Percentiles rank a stretch among this genome's conserved stretches.
These are phyloP conservation scores for Drosophila jambulina DNA, from an alignment of 1,140 invertebrate genomes.

Conservation along the genomic window DNA sequence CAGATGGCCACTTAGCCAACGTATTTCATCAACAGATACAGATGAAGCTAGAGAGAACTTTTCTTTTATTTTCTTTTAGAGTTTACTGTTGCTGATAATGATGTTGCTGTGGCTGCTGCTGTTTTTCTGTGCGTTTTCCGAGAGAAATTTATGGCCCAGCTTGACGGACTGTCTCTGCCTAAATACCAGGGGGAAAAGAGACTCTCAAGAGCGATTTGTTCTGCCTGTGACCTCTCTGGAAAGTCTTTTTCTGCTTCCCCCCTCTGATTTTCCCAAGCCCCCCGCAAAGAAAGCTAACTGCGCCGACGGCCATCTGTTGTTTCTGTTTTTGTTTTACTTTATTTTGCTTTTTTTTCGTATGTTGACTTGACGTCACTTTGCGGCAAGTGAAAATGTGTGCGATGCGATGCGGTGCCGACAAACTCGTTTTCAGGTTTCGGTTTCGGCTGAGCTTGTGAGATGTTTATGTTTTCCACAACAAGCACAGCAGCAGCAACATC, in stretches of 20 bases:
- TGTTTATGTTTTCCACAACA: constrained; percentile 79
- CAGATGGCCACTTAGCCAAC: constrained; percentile 36
- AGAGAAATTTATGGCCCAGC: constrained; percentile 76
- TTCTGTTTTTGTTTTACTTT: constrained; percentile 39
- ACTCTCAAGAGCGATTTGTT: constrained; percentile 49
- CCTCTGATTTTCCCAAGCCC: constrained; percentile 23
- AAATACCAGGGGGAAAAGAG: constrained; percentile 37
- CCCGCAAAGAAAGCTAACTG: constrained; percentile 48
- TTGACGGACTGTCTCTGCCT: constrained; percentile 56
- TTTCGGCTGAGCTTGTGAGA: constrained; percentile 59
- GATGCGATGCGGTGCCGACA: constrained; percentile 55
- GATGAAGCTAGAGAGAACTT: constrained; percentile 51
- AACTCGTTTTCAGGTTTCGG: constrained; percentile 65
- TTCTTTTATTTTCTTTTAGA: constrained; percentile 38
- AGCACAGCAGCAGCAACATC: constrained; percentile 30
- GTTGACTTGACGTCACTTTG: constrained; percentile 81
- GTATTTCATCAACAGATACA: constrained; percentile 11
- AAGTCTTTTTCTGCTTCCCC: constrained; percentile 1
- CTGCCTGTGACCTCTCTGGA: constrained; percentile 41
- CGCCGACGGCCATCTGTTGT: constrained; percentile 65
- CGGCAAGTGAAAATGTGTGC: constrained; percentile 81
- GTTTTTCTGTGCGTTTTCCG: constrained; percentile 61
- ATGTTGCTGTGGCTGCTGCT: constrained; percentile 31
- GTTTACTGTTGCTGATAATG: constrained; percentile 8
- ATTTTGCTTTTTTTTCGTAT: constrained; percentile 36